phyloP scores from a whole-genome alignment of 1,140 invertebrate genomes.

The Thereuonema tuberculata region DNA sequence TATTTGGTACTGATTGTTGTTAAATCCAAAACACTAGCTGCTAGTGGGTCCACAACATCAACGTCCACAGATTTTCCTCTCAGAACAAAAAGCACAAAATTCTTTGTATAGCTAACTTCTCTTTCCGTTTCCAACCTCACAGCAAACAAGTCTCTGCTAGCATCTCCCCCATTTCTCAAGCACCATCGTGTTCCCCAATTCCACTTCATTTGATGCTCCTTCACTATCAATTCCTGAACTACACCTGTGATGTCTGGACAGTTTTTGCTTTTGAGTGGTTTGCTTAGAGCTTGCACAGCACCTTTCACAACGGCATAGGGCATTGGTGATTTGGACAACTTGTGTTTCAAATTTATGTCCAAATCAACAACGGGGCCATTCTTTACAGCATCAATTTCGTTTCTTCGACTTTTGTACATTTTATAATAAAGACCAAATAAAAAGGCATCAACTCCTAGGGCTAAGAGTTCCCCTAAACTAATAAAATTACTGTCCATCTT shows the following conservation, averaged over 20 bases:
- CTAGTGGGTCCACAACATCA: slow-evolving; percentile 14
- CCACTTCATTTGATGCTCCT: slow-evolving; percentile 17
- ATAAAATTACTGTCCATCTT: too few relatives aligned
- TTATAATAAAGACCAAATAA: not conserved
- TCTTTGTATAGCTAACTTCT: not conserved
- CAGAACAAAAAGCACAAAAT: not conserved
- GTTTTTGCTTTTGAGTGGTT: slow-evolving; percentile 11
- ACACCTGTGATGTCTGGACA: slow-evolving; percentile 10
- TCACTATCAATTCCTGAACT: slow-evolving; percentile 12
- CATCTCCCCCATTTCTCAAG: too few relatives aligned
- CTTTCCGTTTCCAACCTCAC: slow-evolving; percentile 5
- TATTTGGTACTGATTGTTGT: slow-evolving; percentile 17
- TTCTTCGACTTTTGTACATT: not conserved
- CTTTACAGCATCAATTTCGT: not conserved
- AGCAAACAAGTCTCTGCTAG: too few relatives aligned
- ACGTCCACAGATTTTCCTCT: not conserved
- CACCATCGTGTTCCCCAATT: slow-evolving; percentile 12
- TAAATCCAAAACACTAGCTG: slow-evolving; percentile 11
- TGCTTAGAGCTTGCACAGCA: slow-evolving; percentile 4
- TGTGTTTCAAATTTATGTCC: not conserved
- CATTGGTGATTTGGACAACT: not conserved
- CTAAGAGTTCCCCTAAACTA: not conserved
- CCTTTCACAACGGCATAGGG: slow-evolving; percentile 15
- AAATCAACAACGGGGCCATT: not conserved
- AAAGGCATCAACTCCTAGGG: not conserved